A percentile compares a stretch with the other conserved stretches of the same genome.
Evolutionary conservation across 2,797 vertebrate genomes (phyloP).

Genomic region (Gephyroberyx darwinii): DNA sequence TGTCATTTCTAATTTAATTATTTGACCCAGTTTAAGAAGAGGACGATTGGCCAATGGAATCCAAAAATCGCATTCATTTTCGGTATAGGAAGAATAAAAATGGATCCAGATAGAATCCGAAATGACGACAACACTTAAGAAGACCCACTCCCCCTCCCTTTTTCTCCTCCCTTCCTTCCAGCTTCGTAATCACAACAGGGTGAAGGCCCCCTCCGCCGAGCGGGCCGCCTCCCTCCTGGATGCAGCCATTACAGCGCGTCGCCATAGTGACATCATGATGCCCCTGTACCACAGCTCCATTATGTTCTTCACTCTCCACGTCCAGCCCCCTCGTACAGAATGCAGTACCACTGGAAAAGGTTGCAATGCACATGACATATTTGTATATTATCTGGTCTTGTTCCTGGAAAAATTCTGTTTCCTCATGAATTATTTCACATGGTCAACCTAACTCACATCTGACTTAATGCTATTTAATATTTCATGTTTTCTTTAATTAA

Average conservation of each 20-base stretch:
- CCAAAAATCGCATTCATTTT: too few relatives aligned
- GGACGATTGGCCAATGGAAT: too few relatives aligned
- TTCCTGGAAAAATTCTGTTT: background rate
- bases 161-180: constrained; percentile 53
- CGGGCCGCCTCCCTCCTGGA: constrained; percentile 95
- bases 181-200: constrained; percentile 94
- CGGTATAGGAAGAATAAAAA: too few relatives aligned
- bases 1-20: too few relatives aligned
- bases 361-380: constrained; percentile 70
- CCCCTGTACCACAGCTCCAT: constrained; percentile 89
- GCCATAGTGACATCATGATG: constrained; percentile 82
- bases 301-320: constrained; percentile 97
- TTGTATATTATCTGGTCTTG: background rate
- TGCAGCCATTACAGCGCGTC: constrained; percentile 89
- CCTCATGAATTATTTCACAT: background rate
- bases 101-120: too few relatives aligned
- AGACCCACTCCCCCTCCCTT: background rate
- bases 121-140: too few relatives aligned
- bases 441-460: too few relatives aligned
- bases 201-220: constrained; percentile 92
- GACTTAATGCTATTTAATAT: too few relatives aligned
- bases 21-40: too few relatives aligned
- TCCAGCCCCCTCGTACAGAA: constrained; percentile 95
- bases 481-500: too few relatives aligned
- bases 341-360: constrained; percentile 91